Evolutionary conservation across 2,797 vertebrate species (phyloP).

Genomic region (Epinephelus malabaricus): DNA sequence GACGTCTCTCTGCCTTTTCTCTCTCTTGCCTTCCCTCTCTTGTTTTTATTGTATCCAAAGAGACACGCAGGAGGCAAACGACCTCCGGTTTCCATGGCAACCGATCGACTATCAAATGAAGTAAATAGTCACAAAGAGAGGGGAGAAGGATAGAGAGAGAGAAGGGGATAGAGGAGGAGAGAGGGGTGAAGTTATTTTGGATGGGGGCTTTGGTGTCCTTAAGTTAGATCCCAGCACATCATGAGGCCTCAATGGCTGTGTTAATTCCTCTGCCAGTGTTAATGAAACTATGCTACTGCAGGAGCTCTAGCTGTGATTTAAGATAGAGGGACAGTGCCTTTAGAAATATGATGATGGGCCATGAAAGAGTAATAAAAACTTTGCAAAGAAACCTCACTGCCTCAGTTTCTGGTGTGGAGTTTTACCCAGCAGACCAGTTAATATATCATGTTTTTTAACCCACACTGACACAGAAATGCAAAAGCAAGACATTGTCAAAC

Average conservation of each 20-base stretch:
- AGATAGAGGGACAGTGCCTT: too few species aligned
- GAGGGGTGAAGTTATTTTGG: slow-evolving; percentile 1
- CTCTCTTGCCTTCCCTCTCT: slow-evolving; percentile 15
- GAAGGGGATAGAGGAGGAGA: not conserved
- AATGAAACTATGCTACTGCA: too few species aligned
- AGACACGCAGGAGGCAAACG: slow-evolving; percentile 65
- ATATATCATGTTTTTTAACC: too few species aligned
- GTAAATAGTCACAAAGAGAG: slow-evolving; percentile 33
- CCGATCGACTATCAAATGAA: slow-evolving; percentile 56
- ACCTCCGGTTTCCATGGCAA: slow-evolving; percentile 66
- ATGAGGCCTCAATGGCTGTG: not conserved
- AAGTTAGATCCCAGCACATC: slow-evolving; percentile 4
- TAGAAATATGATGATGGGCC: too few species aligned
- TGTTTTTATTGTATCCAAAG: slow-evolving; percentile 67
- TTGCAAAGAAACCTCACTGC: too few species aligned
- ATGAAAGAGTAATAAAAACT: too few species aligned
- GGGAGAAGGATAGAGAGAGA: not conserved
- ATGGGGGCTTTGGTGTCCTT: not conserved
- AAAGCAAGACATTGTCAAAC: too few species aligned
- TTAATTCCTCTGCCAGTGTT: too few species aligned
- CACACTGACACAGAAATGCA: not conserved
- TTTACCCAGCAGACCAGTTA: too few species aligned
- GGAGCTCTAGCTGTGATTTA: too few species aligned
- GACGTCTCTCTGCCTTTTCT: slow-evolving; percentile 29
- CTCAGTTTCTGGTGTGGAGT: too few species aligned